Percentiles rank a stretch among this genome's conserved stretches.
phyloP scores from a whole-genome alignment of 2,113 vertebrate species.

The Arizona elegans region DNA sequence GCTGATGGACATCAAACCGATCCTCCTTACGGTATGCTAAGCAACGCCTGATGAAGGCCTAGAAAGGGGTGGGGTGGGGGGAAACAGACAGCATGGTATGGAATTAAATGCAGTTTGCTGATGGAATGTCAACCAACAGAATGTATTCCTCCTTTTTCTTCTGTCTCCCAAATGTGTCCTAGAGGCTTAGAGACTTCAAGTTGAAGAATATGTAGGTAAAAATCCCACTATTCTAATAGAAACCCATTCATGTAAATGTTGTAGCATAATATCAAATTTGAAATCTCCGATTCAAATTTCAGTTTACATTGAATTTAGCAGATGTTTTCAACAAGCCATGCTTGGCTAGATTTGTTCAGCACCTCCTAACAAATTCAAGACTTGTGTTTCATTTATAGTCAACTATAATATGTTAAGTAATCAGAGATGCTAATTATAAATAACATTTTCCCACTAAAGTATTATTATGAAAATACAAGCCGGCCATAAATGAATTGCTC shows the following conservation, averaged over 20 bases:
- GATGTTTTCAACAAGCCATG: not conserved
- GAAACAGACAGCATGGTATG: not conserved
- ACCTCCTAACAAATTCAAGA: not conserved
- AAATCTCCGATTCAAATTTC: not conserved
- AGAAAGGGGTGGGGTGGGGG: not conserved
- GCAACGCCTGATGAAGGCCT: slow-evolving; percentile 97
- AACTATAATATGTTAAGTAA: not conserved
- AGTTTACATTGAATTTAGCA: not conserved
- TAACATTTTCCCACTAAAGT: not conserved
- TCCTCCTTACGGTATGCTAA: slow-evolving; percentile 98
- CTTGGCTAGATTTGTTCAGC: not conserved
- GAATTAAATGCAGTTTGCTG: slow-evolving; percentile 6
- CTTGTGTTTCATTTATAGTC: not conserved
- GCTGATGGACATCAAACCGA: slow-evolving; percentile 91
- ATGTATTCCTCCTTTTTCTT: not conserved
- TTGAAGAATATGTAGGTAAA: not conserved
- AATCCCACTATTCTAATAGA: not conserved
- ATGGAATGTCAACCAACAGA: not conserved
- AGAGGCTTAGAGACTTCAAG: not conserved
- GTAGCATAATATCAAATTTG: not conserved
- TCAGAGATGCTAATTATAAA: not conserved
- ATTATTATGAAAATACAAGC: not conserved
- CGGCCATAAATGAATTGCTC: not conserved
- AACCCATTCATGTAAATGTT: not conserved
- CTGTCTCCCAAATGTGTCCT: not conserved